Percentiles rank a stretch among this genome's conserved stretches.
Conservation (phyloP, 2,113 vertebrate species). For the Xiphophorus hellerii region DNA sequence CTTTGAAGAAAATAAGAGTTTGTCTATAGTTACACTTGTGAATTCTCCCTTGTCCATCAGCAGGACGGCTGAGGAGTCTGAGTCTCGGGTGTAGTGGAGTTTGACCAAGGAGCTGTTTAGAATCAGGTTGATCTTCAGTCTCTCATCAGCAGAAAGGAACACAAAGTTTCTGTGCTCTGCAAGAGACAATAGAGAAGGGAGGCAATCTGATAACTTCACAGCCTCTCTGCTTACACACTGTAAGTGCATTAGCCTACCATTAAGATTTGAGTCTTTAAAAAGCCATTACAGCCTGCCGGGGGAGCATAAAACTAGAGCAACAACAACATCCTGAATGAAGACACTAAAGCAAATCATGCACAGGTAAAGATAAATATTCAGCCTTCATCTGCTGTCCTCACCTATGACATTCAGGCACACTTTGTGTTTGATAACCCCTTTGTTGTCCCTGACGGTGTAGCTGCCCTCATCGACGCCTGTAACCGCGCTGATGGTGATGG, state of each 20-base stretch:
- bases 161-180: slow-evolving; percentile 71
- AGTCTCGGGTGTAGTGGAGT: slow-evolving; percentile 61
- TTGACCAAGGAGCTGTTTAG: slow-evolving; percentile 73
- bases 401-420: slow-evolving; percentile 81
- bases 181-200: slow-evolving; percentile 9
- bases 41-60: slow-evolving; percentile 75
- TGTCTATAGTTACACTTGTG: slow-evolving; percentile 52
- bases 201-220: slow-evolving; percentile 25
- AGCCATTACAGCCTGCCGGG: slow-evolving; percentile 34
- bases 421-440: slow-evolving; percentile 59
- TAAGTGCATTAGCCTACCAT: slow-evolving; percentile 54
- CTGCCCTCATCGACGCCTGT: slow-evolving; percentile 77
- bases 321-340: slow-evolving; percentile 30
- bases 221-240: slow-evolving; percentile 16
- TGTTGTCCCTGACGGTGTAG: slow-evolving; percentile 72
- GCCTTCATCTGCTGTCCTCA: slow-evolving; percentile 51
- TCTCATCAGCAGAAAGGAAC: slow-evolving; percentile 39
- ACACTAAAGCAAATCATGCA: background rate
- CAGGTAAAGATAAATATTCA: background rate
- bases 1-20: background rate
- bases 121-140: slow-evolving; percentile 78
- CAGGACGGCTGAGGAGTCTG: slow-evolving; percentile 25
- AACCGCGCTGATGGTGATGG: slow-evolving; percentile 58
- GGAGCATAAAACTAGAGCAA: slow-evolving; percentile 4
- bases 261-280: slow-evolving; percentile 56